Conservation (phyloP, 1,140 invertebrate genomes). For the Nephotettix cincticeps region DNA sequence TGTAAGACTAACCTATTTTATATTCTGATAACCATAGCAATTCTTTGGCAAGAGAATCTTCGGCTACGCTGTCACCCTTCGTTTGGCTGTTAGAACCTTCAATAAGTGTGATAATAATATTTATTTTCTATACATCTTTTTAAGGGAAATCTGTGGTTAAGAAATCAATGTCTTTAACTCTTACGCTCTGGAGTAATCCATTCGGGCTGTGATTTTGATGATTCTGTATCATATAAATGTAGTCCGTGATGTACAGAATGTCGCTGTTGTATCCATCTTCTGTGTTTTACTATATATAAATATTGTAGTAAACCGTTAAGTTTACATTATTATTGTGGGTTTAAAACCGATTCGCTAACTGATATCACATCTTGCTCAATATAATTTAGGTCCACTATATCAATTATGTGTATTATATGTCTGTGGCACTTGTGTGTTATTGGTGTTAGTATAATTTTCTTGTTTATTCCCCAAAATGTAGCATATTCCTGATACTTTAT, state of each 20-base stretch:
- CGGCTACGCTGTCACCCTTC: background rate
- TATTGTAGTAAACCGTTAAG: conserved; percentile 7
- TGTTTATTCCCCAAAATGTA: background rate
- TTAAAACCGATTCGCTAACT: conserved; percentile 22
- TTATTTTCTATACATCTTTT: conserved; percentile 35
- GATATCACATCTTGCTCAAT: conserved; percentile 24
- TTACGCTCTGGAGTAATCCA: conserved; percentile 36
- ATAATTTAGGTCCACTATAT: conserved; percentile 13
- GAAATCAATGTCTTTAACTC: conserved; percentile 24
- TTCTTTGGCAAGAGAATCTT: conserved; percentile 15
- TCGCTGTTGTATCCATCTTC: conserved; percentile 24
- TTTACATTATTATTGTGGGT: conserved; percentile 6
- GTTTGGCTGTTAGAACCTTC: conserved; percentile 31
- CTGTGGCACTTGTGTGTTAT: background rate
- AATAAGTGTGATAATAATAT: conserved; percentile 33
- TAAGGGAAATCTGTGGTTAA: conserved; percentile 30
- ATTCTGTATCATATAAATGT: conserved; percentile 31
- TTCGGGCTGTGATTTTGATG: conserved; percentile 37
- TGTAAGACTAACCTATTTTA: background rate
- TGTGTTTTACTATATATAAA: background rate
- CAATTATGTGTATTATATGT: conserved; percentile 1
- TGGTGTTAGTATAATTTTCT: background rate
- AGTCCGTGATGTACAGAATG: conserved; percentile 33
- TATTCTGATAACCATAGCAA: conserved; percentile 23
- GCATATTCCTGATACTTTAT: too few relatives aligned